Conservation (phyloP, 2,113 vertebrate species). For the Excalfactoria chinensis region DNA sequence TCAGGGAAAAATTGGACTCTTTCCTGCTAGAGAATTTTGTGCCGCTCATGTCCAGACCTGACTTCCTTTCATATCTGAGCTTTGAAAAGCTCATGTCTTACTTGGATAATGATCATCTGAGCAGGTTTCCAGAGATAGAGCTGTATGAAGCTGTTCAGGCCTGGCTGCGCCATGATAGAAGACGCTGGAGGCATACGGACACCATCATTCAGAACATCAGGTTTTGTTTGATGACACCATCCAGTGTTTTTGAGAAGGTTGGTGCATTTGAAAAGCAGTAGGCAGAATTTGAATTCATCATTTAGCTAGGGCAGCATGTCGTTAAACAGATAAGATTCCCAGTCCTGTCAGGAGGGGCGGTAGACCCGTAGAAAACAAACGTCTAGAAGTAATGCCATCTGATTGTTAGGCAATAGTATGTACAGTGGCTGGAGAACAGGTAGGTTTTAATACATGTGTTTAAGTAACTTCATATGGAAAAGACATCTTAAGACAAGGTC, state of each 20-base stretch:
- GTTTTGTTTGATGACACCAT: slow-evolving; percentile 98
- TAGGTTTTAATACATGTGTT: slow-evolving; percentile 65
- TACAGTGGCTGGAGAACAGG: slow-evolving; percentile 66
- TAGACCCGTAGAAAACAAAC: slow-evolving; percentile 18
- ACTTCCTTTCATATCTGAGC: slow-evolving; percentile 97
- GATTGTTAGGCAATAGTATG: slow-evolving; percentile 44
- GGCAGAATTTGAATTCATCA: slow-evolving; percentile 73
- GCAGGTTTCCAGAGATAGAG: slow-evolving; percentile 97
- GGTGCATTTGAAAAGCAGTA: slow-evolving; percentile 83
- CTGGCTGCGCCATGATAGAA: slow-evolving; percentile 97
- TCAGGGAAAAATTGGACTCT: slow-evolving; percentile 94
- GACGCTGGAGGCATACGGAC: slow-evolving; percentile 98
- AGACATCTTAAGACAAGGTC: background rate
- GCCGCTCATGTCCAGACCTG: slow-evolving; percentile 95
- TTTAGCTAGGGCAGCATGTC: slow-evolving; percentile 76
- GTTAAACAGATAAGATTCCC: slow-evolving; percentile 68
- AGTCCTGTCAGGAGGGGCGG: slow-evolving; percentile 32
- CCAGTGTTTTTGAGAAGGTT: slow-evolving; percentile 98
- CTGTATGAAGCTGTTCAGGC: slow-evolving; percentile 97
- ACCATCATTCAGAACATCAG: slow-evolving; percentile 97
- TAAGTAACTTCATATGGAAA: slow-evolving; percentile 7
- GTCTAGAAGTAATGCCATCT: slow-evolving; percentile 52
- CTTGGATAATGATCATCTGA: slow-evolving; percentile 94
- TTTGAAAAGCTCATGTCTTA: slow-evolving; percentile 96
- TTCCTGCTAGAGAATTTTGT: slow-evolving; percentile 98